Evolutionary conservation across 2,888 invertebrate genomes (phyloP).

Genomic region (Parasteatoda lunata): DNA sequence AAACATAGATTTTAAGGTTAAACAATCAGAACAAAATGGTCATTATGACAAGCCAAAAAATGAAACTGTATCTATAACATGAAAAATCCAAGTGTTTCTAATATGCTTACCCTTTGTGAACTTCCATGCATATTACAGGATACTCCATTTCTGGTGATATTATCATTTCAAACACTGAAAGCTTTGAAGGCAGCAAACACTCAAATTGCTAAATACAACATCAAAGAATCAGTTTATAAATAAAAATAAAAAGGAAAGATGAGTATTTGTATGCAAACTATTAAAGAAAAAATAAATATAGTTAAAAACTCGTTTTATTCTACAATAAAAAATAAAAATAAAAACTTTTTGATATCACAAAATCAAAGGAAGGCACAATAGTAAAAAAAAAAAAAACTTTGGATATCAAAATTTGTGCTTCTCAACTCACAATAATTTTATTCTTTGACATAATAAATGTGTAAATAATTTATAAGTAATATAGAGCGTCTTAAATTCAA

Average conservation of each 20-base stretch:
- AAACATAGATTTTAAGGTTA: neutral
- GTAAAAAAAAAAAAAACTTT: too few species aligned
- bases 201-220: conserved; percentile 82
- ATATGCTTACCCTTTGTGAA: conserved; percentile 78
- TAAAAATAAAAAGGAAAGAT: neutral
- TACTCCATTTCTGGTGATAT: conserved; percentile 97
- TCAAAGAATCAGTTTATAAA: too few species aligned
- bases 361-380: too few species aligned
- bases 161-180: conserved; percentile 95
- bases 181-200: conserved; percentile 83
- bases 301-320: neutral
- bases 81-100: neutral
- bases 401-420: too few species aligned
- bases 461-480: too few species aligned
- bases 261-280: too few species aligned
- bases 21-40: neutral
- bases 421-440: too few species aligned
- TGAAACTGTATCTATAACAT: neutral
- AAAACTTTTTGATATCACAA: too few species aligned
- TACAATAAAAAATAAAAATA: too few species aligned
- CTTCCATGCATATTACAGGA: conserved; percentile 95
- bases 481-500: too few species aligned
- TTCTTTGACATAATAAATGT: too few species aligned
- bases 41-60: neutral
- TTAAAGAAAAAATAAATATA: neutral